Conservation (phyloP, 2,888 invertebrate species). For the Meteorus colon region DNA sequence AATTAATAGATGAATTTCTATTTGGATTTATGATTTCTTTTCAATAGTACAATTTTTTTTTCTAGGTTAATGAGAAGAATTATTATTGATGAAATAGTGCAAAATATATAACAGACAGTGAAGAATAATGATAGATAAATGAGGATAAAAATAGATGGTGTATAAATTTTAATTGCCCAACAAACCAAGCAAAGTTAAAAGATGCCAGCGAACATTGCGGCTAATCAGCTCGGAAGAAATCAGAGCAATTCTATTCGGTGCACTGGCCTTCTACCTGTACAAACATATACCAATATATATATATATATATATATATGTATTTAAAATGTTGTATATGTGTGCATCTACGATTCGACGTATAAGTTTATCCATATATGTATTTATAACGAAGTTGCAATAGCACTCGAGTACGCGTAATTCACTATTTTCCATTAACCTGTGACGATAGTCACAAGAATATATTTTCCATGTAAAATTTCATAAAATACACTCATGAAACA, state of each 20-base stretch:
- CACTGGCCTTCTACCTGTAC: background rate
- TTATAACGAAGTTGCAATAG: constrained; percentile 43
- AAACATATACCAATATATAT: constrained; percentile 21
- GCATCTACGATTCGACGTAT: constrained; percentile 38
- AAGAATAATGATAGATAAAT: background rate
- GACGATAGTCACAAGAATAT: too few relatives aligned
- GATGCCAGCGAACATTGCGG: constrained; percentile 19
- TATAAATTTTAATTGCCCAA: background rate
- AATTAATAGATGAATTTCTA: background rate
- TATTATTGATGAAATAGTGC: too few relatives aligned
- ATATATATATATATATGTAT: constrained; percentile 31
- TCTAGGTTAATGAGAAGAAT: too few relatives aligned
- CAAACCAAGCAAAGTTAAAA: constrained; percentile 41
- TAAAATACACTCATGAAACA: too few relatives aligned
- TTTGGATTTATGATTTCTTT: too few relatives aligned
- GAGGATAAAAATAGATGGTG: background rate
- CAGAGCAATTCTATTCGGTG: constrained; percentile 14
- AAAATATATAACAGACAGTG: background rate
- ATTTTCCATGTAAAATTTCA: too few relatives aligned
- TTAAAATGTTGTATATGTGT: constrained; percentile 26
- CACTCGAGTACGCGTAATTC: constrained; percentile 37
- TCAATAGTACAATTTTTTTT: too few relatives aligned
- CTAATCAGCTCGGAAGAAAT: constrained; percentile 31
- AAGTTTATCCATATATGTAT: constrained; percentile 49
- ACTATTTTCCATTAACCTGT: constrained; percentile 54